Percentiles rank a stretch among this genome's conserved stretches.
These are phyloP conservation scores for Thyatira batis DNA, from an alignment of 2,888 invertebrate genomes.

Conservation along the genomic window DNA sequence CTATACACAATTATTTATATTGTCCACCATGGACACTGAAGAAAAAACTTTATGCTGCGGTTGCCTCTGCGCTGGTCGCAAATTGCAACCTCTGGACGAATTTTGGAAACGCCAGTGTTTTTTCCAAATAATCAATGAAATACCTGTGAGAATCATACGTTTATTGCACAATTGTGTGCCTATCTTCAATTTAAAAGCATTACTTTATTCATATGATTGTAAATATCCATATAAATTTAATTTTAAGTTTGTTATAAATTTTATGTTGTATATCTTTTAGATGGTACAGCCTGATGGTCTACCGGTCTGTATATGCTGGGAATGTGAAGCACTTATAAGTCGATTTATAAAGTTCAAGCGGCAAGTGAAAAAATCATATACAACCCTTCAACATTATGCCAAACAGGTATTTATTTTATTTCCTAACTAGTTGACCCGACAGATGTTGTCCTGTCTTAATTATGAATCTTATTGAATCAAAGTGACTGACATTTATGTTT, in stretches of 20 bases:
- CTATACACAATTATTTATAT: too few species aligned
- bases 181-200: not conserved
- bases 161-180: not conserved
- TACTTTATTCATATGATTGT: not conserved
- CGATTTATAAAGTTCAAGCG: constrained; percentile 50
- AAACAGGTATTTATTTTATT: constrained; percentile 32
- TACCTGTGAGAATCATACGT: constrained; percentile 39
- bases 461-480: too few species aligned
- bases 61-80: constrained; percentile 54
- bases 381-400: constrained; percentile 33
- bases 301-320: constrained; percentile 57
- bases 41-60: constrained; percentile 46
- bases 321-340: constrained; percentile 50
- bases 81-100: constrained; percentile 47
- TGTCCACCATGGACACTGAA: constrained; percentile 28
- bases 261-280: constrained; percentile 19
- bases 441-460: too few species aligned
- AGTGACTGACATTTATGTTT: too few species aligned
- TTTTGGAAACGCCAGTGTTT: constrained; percentile 46
- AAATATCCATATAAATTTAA: not conserved
- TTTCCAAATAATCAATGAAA: constrained; percentile 53
- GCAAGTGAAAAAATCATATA: constrained; percentile 47
- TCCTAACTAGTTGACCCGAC: too few species aligned
- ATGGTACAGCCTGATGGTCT: constrained; percentile 13
- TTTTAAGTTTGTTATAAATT: not conserved